Evolutionary conservation across 2,797 vertebrate genomes (phyloP).

Genomic region (Coregonus ussuriensis): DNA sequence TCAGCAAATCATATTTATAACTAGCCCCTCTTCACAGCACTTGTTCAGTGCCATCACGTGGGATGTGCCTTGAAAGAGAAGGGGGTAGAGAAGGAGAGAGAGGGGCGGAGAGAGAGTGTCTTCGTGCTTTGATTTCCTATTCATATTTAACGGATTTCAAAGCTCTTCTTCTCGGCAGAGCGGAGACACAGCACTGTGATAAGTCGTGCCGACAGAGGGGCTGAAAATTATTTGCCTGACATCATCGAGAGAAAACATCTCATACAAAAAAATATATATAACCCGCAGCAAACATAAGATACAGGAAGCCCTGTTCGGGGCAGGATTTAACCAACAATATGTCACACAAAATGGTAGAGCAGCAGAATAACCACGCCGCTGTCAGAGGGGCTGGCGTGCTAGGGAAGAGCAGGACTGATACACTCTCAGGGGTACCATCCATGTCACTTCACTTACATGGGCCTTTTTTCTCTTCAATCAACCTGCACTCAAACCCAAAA

Average conservation of each 20-base stretch:
- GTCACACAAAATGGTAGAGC: neutral
- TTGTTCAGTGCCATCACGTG: constrained; percentile 28
- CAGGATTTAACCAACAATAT: neutral
- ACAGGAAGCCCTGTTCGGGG: neutral
- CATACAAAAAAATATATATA: constrained; percentile 2
- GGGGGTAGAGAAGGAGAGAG: neutral
- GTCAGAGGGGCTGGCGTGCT: neutral
- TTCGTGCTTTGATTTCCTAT: constrained; percentile 44
- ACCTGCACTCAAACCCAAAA: constrained; percentile 1
- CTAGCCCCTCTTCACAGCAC: constrained; percentile 30
- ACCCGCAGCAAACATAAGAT: neutral
- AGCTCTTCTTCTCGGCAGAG: neutral
- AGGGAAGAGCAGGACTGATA: neutral
- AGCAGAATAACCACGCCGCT: neutral
- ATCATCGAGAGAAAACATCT: neutral
- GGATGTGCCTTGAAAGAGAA: constrained; percentile 18
- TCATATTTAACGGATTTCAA: constrained; percentile 21
- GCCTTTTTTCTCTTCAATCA: neutral
- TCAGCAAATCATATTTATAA: constrained; percentile 49
- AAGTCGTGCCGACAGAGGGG: neutral
- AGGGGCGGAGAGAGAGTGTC: constrained; percentile 38
- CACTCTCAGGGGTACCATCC: neutral
- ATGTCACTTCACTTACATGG: neutral
- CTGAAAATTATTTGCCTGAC: neutral
- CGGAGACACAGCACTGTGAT: neutral